Base-by-base conservation (phyloP, 30 jellyfish, hydroid and myxozoan genomes). In the Aurelia aurita complex sp. Pacific region DNA sequence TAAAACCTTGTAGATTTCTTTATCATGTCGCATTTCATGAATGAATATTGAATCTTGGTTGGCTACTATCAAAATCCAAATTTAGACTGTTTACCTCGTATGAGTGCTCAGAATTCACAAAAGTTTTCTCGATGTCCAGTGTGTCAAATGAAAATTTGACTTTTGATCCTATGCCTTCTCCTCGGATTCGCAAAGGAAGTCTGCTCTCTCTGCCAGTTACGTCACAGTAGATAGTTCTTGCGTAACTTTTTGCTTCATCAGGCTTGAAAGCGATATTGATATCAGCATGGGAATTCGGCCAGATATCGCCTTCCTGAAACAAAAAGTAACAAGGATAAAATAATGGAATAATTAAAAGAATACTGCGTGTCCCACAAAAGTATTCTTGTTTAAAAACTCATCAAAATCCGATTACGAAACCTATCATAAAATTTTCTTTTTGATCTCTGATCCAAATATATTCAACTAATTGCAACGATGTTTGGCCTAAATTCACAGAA, bases 251-350 rank as follows among this genome's bases (percentile, higher is more conserved):
- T 10, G 97, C 99, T 71, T 95, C 98, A 15, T 70, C 92, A 11
- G 99, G 99, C 74, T 95, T 90, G 88, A 95, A 95, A 5, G 89
- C 92, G 67, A 95, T 87, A 70, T 57, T 71, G 67, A 95, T 70
- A 52, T 95, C 98, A 17, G 96, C 96, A 12, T 82, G 91, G 43
- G 98, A 90, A 57, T 90, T 90, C 1, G 99, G 99, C 99, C 99
- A 95, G 29, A 95, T 95, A 38, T 95, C 99, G 0, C 99, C 99
- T 82, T 95, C 99, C 99, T 95, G 63, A 10, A 76, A 57, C 13
- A 38, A 35, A 46, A 72, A 68, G 69, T 40, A 72, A 10, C 5
- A 16, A 18, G 3, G 36, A n/a, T 73, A 35, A 0, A 35, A 15
- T 6, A 46, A 9, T 0, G 57, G 14, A 46, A 46, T 46, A 9